These are phyloP conservation scores for Patiria miniata DNA, from an alignment of 35 echinoderm and acorn worm species.

Conservation along the genomic window DNA sequence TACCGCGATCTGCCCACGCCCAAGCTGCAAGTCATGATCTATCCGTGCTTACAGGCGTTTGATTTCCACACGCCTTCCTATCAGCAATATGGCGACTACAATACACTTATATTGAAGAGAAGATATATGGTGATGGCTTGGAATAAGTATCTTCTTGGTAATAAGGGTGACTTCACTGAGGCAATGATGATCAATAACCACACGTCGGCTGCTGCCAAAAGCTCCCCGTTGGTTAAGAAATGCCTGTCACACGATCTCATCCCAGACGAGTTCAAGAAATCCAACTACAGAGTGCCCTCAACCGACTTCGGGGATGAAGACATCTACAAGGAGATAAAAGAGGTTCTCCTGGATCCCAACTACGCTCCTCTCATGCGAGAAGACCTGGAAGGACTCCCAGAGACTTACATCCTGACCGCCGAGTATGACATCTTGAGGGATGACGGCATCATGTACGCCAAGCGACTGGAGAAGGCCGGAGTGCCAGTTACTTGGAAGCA, in stretches of 20 bases:
- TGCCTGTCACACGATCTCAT: too few species aligned
- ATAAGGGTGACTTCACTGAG: not conserved
- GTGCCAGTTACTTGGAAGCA: too few species aligned
- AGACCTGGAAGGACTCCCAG: too few species aligned
- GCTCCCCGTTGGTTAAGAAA: not conserved
- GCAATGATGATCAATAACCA: conserved; percentile 17
- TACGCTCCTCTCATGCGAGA: too few species aligned
- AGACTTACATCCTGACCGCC: too few species aligned
- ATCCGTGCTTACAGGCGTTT: conserved; percentile 41
- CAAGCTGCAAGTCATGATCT: conserved; percentile 25
- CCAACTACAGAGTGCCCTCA: too few species aligned
- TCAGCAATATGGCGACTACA: conserved; percentile 35
- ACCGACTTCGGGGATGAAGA: too few species aligned
- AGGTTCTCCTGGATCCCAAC: too few species aligned
- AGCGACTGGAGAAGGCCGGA: too few species aligned
- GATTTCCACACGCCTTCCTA: conserved; percentile 47
- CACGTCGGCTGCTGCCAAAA: not conserved
- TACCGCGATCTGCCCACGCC: not conserved
- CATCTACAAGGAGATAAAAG: too few species aligned
- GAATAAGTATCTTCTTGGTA: not conserved
- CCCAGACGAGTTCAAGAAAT: conserved; percentile 32
- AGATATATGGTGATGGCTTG: not conserved
- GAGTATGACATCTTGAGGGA: too few species aligned
- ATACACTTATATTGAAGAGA: not conserved
- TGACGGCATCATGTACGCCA: too few species aligned